Base-by-base conservation (phyloP, 2,113 vertebrate species). In the Panthera leo region DNA sequence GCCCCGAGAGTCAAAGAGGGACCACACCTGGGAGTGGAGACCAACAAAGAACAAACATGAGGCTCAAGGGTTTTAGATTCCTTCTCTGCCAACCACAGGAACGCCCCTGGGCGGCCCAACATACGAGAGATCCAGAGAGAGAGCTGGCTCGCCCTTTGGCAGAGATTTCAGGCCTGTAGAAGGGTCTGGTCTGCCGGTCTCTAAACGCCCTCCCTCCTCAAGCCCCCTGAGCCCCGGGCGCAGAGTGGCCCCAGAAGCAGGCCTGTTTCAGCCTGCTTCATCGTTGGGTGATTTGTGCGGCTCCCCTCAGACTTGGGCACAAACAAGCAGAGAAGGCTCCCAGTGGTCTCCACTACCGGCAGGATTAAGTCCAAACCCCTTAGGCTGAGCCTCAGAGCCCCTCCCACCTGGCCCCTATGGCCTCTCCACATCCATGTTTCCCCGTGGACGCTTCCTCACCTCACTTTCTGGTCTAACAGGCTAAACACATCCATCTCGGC, bases 31-130 rank as follows among this genome's bases (percentile, higher is more conserved):
- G 73, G 39, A 12, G 7, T 21, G 11, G 19, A 75, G 70, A 53
- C 45, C 48, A 89, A 34, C 29, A 21, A 34, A 78, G 23, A 68
- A 85, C 71, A 92, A 71, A 92, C 75, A 61, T 19, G 70, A 73
- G 42, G 63, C 55, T 34, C 8, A 36, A 36, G 85, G 34, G 93
- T 48, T 95, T 93, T 51, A 87, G 70, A 27, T 96, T 97, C n/a
- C 65, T 73, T 68, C 51, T 63, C 82, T 6, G 29, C 31, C 21
- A 84, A 55, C 93, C 95, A 9, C 91, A 97, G 93, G 95, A 96
- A 96, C 84, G 93, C 8, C 45, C 36, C 58, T 21, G 70, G 34
- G 27, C 0, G 7, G 76, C 34, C 73, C 19, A 15, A 75, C 75
- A 83, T 55, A 9, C 3, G 27, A 48, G 63, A 34, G 29, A 48